phyloP scores from a whole-genome alignment of 2,113 vertebrate species.

The Notarius lentiginosus region DNA sequence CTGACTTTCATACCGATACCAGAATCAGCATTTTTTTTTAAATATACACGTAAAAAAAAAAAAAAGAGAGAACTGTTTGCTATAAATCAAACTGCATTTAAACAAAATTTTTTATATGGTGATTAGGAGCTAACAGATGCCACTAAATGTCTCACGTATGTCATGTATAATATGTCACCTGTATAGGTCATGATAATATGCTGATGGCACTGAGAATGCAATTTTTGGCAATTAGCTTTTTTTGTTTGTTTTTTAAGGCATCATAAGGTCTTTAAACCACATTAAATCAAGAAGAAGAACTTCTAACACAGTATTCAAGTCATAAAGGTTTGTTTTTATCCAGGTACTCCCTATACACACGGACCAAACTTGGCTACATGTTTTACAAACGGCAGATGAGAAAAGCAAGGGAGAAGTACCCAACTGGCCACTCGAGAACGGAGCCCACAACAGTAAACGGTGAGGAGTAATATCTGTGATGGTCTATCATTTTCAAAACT shows the following conservation, averaged over 20 bases:
- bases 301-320: background rate
- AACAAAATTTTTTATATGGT: too few species aligned
- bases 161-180: background rate
- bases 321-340: background rate
- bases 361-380: slow-evolving; percentile 90
- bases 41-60: too few species aligned
- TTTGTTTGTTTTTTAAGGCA: too few species aligned
- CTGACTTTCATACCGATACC: too few species aligned
- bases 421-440: slow-evolving; percentile 83
- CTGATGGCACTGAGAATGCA: background rate
- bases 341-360: slow-evolving; percentile 93
- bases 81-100: background rate
- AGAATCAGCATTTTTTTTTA: background rate
- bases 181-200: background rate
- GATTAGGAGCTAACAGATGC: too few species aligned
- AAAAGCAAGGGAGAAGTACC: slow-evolving; percentile 86
- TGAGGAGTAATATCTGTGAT: slow-evolving; percentile 60
- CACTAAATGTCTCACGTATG: background rate
- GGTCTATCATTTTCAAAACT: background rate
- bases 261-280: background rate
- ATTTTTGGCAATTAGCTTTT: background rate
- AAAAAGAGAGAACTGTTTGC: too few species aligned
- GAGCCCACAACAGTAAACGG: slow-evolving; percentile 80
- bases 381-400: slow-evolving; percentile 92
- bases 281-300: background rate